These are phyloP conservation scores for Agrotis segetum DNA, from an alignment of 2,888 invertebrate species.

Conservation along the genomic window DNA sequence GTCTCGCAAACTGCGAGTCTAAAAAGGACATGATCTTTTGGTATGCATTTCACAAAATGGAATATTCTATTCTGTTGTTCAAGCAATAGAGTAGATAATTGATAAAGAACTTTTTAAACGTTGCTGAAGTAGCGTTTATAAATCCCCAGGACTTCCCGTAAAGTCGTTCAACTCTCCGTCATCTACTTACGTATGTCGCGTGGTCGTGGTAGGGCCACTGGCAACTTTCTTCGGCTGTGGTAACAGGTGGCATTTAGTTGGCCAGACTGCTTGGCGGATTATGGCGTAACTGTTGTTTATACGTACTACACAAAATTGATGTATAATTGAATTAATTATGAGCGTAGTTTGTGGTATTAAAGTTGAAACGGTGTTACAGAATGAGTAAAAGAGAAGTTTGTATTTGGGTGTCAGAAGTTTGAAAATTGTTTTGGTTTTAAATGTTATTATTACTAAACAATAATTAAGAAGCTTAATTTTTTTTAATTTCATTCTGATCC, in stretches of 20 bases:
- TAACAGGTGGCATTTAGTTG: constrained; percentile 41
- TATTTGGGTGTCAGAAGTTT: neutral
- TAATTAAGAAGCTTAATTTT: too few species aligned
- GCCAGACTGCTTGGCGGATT: constrained; percentile 44
- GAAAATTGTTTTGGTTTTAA: neutral
- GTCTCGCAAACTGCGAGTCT: too few species aligned
- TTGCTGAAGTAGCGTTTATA: too few species aligned
- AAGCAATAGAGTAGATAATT: too few species aligned
- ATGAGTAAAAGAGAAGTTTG: neutral
- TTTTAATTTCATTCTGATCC: too few species aligned
- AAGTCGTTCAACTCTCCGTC: neutral
- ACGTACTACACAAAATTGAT: constrained; percentile 19
- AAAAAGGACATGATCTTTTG: too few species aligned
- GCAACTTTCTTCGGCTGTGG: constrained; percentile 54
- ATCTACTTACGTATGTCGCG: neutral
- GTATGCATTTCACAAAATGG: too few species aligned
- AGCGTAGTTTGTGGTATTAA: neutral
- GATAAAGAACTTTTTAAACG: too few species aligned
- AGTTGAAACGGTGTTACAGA: constrained; percentile 1
- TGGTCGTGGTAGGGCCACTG: constrained; percentile 4
- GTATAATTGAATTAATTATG: constrained; percentile 21
- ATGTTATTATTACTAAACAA: too few species aligned
- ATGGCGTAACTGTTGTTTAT: constrained; percentile 39
- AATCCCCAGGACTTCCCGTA: too few species aligned
- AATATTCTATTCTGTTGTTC: too few species aligned